Evolutionary conservation across 2,888 invertebrate species (phyloP).

Genomic region (Lypha dubia): DNA sequence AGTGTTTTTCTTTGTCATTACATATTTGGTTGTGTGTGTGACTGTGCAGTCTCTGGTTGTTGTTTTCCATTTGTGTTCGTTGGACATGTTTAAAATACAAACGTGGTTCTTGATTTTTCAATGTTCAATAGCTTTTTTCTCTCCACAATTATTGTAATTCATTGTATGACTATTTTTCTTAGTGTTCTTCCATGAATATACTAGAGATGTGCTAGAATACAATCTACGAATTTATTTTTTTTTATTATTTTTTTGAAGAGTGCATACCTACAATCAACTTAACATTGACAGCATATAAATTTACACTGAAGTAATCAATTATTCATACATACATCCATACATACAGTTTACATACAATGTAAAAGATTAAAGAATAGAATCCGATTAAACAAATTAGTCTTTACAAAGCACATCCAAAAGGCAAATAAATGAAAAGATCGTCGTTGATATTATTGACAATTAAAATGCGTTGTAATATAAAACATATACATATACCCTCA

Average conservation of each 20-base stretch:
- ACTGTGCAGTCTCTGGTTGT: constrained; percentile 6
- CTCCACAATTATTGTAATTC: constrained; percentile 41
- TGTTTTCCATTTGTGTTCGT: constrained; percentile 51
- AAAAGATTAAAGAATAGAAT: constrained; percentile 35
- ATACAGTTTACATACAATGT: too few species aligned
- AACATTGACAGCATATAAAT: constrained; percentile 70
- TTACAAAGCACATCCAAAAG: constrained; percentile 4
- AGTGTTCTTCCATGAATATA: constrained; percentile 18
- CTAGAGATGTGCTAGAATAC: neutral
- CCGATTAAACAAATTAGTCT: constrained; percentile 57
- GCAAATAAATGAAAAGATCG: neutral
- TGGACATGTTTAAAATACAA: constrained; percentile 56
- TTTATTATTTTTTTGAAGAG: constrained; percentile 1
- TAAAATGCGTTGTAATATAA: neutral
- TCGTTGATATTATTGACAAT: neutral
- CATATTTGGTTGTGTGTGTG: constrained; percentile 45
- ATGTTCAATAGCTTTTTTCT: constrained; percentile 45
- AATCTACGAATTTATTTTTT: neutral
- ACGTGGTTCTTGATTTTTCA: constrained; percentile 52
- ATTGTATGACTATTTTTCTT: constrained; percentile 46
- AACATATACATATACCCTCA: neutral
- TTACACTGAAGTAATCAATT: constrained; percentile 56
- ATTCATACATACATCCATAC: constrained; percentile 15
- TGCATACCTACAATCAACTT: constrained; percentile 36
- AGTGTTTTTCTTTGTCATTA: constrained; percentile 57